Base-by-base conservation (phyloP, 2,113 vertebrate genomes). In the Lepus americanus region DNA sequence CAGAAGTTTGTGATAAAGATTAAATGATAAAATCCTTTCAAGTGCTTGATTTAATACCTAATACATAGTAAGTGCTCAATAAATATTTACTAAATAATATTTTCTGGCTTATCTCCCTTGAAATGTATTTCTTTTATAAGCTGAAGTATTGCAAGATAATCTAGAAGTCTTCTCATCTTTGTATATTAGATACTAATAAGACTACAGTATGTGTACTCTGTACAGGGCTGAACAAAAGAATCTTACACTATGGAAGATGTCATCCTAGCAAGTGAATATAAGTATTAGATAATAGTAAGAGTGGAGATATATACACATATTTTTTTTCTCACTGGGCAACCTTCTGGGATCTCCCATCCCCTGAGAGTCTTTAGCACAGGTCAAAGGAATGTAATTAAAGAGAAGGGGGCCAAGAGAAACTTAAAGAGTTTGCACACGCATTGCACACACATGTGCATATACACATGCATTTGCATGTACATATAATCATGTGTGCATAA, bases 91-190 rank as follows among this genome's bases (percentile, higher is more conserved):
- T 78, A 76, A 92, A 36, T 90, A 84, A 64, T 16, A 19, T 17
- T 86, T 78, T 96, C 53, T 83, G 13, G 1, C n/a, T 93, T 70
- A 76, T 67, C 31, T 69, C 67, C 16, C 76, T 72, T 86, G 22
- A 91, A 93, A 93, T 49, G 67, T 27, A 69, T 16, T 82, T 22
- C 19, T 73, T 74, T 85, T 51, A 1, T 80, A 69, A 87, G 59
- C 11, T 63, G 63, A 69, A 69, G 12, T 55, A 78, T 36, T 77
- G 16, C 3, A 7, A 91, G 29, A 61, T 29, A 86, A 49, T 55
- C 55, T 22, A 63, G 12, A 82, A 82, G 1, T 23, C 44, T 44
- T 69, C 84, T 53, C 7, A 6, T 17, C 25, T 79, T 95, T 59
- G 70, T 10, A 51, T 76, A 19, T 63, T 25, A 80, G 3, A 82